Evolutionary conservation across 2,888 invertebrate genomes (phyloP), one percentile per base, ranked within the genome.

Genomic region (Ormia ochracea): DNA sequence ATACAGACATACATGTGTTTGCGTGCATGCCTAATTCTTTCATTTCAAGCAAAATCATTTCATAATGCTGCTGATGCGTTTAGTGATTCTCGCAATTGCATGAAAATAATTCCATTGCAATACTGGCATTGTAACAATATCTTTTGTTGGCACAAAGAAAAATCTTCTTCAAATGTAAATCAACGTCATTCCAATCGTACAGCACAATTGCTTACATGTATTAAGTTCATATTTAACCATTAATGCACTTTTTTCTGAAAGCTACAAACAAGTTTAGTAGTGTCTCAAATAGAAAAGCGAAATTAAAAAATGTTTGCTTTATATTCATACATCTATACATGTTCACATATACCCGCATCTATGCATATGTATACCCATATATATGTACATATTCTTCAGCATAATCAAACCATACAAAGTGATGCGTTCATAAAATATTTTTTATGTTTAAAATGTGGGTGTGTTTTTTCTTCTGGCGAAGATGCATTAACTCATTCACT

Each of bases 131-230:
- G 54, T 36, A 73, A 73, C 61, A 63, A 73, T 54, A 65, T 73
- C 26, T 59, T 73, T 54, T 56, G 56, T 36, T 65, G n/a, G 21
- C 23, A 68, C 43, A 68, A 68, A 69, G 43, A 38, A 56, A 63
- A 69, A 45, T 45, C 45, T 56, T 76, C 61, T 76, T 68, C 43
- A 61, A 61, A 69, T 61, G 76, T 54, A 69, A 69, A 69, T 76
- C 69, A 76, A 56, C 69, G 54, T 69, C 69, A 69, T 48, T 76
- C 45, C 69, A 61, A 69, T 31, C 56, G 4, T 48, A 56, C 61
- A 69, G 56, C 54, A 61, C 14, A 19, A 68, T 21, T 38, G 38
- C 28, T 54, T 58, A 31, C 23, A 33, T 63, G 45, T 50, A 69
- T 54, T 56, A 61, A 69, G 38, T 63, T 69, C 45, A 76, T 54